A percentile compares a stretch with the other conserved stretches of the same genome.
phyloP scores from a whole-genome alignment of 1,140 invertebrate species.

The Euwallacea fornicatus region DNA sequence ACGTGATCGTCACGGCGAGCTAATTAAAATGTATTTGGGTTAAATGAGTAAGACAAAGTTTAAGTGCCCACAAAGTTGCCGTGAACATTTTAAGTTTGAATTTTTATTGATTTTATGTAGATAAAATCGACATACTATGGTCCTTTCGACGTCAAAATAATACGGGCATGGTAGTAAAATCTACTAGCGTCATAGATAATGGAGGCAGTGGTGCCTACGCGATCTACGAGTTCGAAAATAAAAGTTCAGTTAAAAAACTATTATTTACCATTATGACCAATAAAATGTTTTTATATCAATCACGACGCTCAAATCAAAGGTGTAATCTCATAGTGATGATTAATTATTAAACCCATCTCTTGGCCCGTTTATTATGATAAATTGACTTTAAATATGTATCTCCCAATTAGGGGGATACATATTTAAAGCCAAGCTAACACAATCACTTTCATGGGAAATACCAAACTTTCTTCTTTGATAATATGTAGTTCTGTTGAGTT shows the following conservation, averaged over 20 bases:
- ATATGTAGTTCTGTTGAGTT: conserved; percentile 20
- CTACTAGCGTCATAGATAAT: too few species aligned
- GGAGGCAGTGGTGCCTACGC: too few species aligned
- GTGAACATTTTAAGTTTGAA: too few species aligned
- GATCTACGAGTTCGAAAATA: too few species aligned
- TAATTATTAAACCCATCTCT: conserved; percentile 15
- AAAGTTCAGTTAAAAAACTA: conserved; percentile 1
- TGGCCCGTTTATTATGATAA: conserved; percentile 15
- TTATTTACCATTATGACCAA: conserved; percentile 12
- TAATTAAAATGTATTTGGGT: conserved; percentile 23
- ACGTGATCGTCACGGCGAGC: neutral
- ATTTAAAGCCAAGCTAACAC: conserved; percentile 7
- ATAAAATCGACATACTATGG: too few species aligned
- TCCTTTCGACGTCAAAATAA: too few species aligned
- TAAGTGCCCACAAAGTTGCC: neutral
- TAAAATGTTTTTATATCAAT: conserved; percentile 9
- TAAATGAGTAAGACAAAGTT: conserved; percentile 11
- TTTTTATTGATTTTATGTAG: too few species aligned
- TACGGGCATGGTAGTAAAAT: too few species aligned
- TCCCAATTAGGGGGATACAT: conserved; percentile 6
- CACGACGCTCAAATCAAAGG: neutral
- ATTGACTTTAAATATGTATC: conserved; percentile 17
- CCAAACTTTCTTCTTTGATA: conserved; percentile 27
- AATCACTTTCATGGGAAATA: conserved; percentile 26
- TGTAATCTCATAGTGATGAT: neutral